Conservation (phyloP, 2,888 invertebrate genomes). For the Bibio marci region DNA sequence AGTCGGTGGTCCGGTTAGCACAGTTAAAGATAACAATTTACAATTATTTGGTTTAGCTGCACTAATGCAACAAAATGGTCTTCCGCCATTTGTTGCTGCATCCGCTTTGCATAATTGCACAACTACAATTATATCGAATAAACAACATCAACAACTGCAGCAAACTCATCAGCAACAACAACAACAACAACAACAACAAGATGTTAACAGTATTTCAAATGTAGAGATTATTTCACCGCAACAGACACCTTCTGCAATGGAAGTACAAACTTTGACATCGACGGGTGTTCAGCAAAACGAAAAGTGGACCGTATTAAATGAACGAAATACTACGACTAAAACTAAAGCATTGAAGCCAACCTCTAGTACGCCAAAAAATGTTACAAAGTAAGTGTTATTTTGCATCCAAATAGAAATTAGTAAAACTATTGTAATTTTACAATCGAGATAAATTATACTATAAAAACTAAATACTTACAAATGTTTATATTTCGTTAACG, state of each 20-base stretch:
- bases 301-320: conserved; percentile 5
- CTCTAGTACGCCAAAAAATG: too few relatives aligned
- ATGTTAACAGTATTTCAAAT: neutral
- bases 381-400: too few relatives aligned
- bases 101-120: conserved; percentile 25
- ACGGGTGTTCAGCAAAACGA: neutral
- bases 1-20: too few relatives aligned
- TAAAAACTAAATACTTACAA: too few relatives aligned
- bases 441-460: too few relatives aligned
- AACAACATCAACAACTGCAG: conserved; percentile 17
- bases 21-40: too few relatives aligned
- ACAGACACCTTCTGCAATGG: neutral
- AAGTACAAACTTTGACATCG: conserved; percentile 1
- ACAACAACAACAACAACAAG: neutral
- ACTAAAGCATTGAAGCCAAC: neutral
- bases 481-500: too few relatives aligned
- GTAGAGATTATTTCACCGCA: neutral
- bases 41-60: conserved; percentile 48
- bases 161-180: conserved; percentile 13
- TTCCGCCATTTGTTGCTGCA: conserved; percentile 46
- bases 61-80: conserved; percentile 59
- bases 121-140: conserved; percentile 22
- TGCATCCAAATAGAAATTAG: too few relatives aligned
- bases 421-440: too few relatives aligned
- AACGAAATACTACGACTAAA: too few relatives aligned